Evolutionary conservation across 2,113 vertebrate genomes (phyloP), one percentile per base, ranked within the genome.

Genomic region (Anarrhichthys ocellatus): DNA sequence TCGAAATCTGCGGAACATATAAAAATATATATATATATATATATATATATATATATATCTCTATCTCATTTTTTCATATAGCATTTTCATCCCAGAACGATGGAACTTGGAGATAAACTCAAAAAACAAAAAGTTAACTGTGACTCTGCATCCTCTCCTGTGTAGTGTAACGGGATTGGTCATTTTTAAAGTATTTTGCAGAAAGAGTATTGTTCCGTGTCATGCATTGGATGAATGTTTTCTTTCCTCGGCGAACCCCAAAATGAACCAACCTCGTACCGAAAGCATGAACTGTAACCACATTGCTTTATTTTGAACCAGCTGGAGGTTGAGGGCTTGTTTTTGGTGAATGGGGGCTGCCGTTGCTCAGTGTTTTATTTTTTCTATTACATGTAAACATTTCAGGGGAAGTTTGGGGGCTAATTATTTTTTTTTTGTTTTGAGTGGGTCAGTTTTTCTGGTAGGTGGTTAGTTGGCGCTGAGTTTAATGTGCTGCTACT

Each of bases 401-500:
- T 94, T 92, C 93, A 90, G 82, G 85, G 88, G 86, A 61, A 27
- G 38, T 69, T 76, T 61, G 48, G 83, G 68, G 78, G 72, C n/a
- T 72, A 36, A 66, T 85, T 73, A 46, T 79, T 73, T 72, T 44
- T 56, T 9, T 68, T 18, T 29, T 59, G 10, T 80, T 18, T 18
- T 2, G 38, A 70, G 36, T 81, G 69, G 82, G 87, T 90, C 88
- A 86, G 84, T 87, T 71, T 68, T 72, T 6, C 67, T 73, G 13
- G 73, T 85, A 61, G 83, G 76, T 82, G 73, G 72, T 73, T 72
- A 40, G 75, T 84, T 82, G 71, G 78, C 48, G 77, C 83, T 67
- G 74, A 81, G 59, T 78, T 83, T 70, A 79, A 67, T 44, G 86
- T 93, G 91, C 88, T 91, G 85, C 89, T 92, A 84, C 71, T 76